phyloP scores from a whole-genome alignment of 2,888 invertebrate species.

The Cyrtodaria siliqua region DNA sequence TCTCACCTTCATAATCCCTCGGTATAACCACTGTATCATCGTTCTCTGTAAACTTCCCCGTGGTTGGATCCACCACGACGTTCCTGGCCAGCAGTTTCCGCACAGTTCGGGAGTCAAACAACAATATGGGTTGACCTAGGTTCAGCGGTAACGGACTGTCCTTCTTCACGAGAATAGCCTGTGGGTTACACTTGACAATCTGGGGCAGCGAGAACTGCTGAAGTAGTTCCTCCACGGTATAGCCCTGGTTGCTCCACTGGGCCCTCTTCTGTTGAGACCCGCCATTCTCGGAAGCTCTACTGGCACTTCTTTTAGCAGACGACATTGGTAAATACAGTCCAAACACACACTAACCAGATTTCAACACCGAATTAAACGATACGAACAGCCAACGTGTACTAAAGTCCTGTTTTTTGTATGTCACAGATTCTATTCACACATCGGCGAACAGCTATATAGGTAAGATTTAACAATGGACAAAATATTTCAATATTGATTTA shows the following conservation, averaged over 20 bases:
- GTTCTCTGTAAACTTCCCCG: conserved; percentile 69
- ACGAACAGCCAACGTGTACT: too few species aligned
- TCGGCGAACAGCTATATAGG: too few species aligned
- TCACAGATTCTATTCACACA: too few species aligned
- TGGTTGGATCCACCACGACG: conserved; percentile 62
- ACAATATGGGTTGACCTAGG: conserved; percentile 71
- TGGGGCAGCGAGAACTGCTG: conserved; percentile 72
- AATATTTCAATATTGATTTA: too few species aligned
- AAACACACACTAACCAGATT: too few species aligned
- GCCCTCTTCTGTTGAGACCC: conserved; percentile 58
- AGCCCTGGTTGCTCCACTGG: conserved; percentile 76
- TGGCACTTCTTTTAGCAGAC: conserved; percentile 57
- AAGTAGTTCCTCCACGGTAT: conserved; percentile 69
- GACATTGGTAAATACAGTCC: not conserved
- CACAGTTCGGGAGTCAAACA: conserved; percentile 72
- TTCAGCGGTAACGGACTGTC: conserved; percentile 69
- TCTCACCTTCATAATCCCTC: conserved; percentile 76
- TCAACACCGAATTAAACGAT: too few species aligned
- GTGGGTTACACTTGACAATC: conserved; percentile 74
- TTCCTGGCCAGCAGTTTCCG: conserved; percentile 75
- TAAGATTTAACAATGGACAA: too few species aligned
- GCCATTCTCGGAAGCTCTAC: conserved; percentile 46
- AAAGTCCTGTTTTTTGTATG: too few species aligned
- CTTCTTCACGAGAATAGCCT: conserved; percentile 62
- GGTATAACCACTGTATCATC: conserved; percentile 79